These are phyloP conservation scores for Lepidocyrtoides sp. DNA, from an alignment of 2,888 invertebrate species.

Conservation along the genomic window DNA sequence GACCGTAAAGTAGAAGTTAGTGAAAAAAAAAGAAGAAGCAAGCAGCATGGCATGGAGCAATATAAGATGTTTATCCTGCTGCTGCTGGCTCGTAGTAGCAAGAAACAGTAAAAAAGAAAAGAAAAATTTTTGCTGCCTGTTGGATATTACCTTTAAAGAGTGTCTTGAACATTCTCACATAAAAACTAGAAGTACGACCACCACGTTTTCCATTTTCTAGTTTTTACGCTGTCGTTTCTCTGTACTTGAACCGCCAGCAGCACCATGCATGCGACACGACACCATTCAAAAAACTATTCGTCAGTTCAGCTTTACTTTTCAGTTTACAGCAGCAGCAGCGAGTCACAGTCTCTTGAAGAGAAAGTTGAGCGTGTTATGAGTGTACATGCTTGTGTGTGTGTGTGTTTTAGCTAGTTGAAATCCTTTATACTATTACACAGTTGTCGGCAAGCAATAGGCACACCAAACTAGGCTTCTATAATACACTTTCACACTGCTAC, in stretches of 20 bases:
- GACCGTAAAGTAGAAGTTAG: constrained; percentile 11
- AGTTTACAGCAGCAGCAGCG: constrained; percentile 40
- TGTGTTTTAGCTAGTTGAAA: too few species aligned
- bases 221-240: not conserved
- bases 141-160: constrained; percentile 31
- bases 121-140: constrained; percentile 44
- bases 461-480: too few species aligned
- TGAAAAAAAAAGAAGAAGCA: not conserved
- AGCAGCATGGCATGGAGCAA: not conserved
- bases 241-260: not conserved
- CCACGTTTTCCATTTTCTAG: constrained; percentile 36
- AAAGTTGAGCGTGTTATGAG: constrained; percentile 4
- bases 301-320: constrained; percentile 47
- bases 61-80: not conserved
- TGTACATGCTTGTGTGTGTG: not conserved
- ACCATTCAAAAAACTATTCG: constrained; percentile 64
- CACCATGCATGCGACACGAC: constrained; percentile 50
- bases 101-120: constrained; percentile 33
- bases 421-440: not conserved
- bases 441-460: not conserved
- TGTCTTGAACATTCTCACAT: not conserved
- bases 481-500: too few species aligned
- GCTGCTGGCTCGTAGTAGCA: not conserved
- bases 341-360: constrained; percentile 4
- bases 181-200: constrained; percentile 2